Conservation (phyloP, 2,888 invertebrate species). For the Sesamia inferens region DNA sequence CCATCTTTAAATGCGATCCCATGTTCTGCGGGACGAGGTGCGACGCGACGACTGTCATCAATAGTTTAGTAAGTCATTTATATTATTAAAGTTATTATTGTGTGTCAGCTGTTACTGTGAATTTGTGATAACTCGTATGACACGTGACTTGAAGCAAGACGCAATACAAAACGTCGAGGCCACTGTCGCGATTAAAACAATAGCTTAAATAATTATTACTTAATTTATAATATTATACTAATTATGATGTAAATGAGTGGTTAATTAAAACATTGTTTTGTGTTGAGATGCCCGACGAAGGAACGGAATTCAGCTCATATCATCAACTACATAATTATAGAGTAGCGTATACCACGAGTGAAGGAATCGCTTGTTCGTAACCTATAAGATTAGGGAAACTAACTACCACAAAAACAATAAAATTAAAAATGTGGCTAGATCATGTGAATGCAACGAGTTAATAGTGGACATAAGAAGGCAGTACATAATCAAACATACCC, state of each 20-base stretch:
- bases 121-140: slow-evolving; percentile 25
- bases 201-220: not conserved
- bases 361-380: not conserved
- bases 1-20: not conserved
- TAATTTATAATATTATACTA: not conserved
- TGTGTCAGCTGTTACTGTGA: slow-evolving; percentile 27
- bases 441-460: slow-evolving; percentile 7
- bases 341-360: not conserved
- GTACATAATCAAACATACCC: slow-evolving; percentile 28
- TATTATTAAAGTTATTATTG: slow-evolving; percentile 13
- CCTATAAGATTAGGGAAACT: slow-evolving; percentile 13
- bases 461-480: slow-evolving; percentile 14
- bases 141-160: not conserved
- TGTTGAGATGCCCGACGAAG: slow-evolving; percentile 3
- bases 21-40: not conserved
- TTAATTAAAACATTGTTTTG: slow-evolving; percentile 9
- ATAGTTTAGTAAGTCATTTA: slow-evolving; percentile 32
- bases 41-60: not conserved
- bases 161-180: slow-evolving; percentile 29
- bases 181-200: slow-evolving; percentile 24
- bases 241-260: not conserved
- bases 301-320: too few relatives aligned
- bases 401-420: slow-evolving; percentile 10
- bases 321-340: too few relatives aligned
- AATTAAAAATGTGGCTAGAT: not conserved